Conservation (phyloP, 2,888 invertebrate genomes). For the Blastobasis adustella region DNA sequence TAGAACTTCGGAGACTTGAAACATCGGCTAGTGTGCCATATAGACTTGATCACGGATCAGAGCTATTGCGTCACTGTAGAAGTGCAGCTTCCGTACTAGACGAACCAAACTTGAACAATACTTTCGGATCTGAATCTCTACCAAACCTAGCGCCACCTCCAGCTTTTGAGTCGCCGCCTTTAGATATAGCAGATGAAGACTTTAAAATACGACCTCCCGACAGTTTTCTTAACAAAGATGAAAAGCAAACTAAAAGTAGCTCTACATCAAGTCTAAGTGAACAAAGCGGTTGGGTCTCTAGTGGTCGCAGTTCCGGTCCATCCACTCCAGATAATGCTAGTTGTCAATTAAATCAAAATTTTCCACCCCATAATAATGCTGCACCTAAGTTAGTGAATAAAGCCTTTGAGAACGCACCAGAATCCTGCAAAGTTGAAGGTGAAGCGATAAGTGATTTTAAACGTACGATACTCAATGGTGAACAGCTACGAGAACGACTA, state of each 20-base stretch:
- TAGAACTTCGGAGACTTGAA: conserved; percentile 65
- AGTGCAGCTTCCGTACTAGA: conserved; percentile 74
- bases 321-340: conserved; percentile 76
- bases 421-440: conserved; percentile 35
- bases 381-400: conserved; percentile 37
- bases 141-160: conserved; percentile 81
- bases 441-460: conserved; percentile 62
- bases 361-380: conserved; percentile 44
- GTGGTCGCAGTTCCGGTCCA: conserved; percentile 79
- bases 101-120: conserved; percentile 69
- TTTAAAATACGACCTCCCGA: conserved; percentile 69
- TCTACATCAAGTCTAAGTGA: conserved; percentile 84
- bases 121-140: conserved; percentile 80
- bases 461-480: conserved; percentile 75
- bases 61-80: conserved; percentile 68
- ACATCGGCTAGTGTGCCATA: conserved; percentile 80
- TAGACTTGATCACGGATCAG: conserved; percentile 70
- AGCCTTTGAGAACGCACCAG: conserved; percentile 35
- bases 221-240: conserved; percentile 61
- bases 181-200: conserved; percentile 66
- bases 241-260: conserved; percentile 58
- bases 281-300: conserved; percentile 92
- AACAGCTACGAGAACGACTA: conserved; percentile 78
- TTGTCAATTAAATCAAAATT: conserved; percentile 69
- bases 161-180: conserved; percentile 74